Evolutionary conservation across 2,888 invertebrate species (phyloP), one percentile per base, ranked within the genome.

Genomic region (Dyspetes luteomarginatus): DNA sequence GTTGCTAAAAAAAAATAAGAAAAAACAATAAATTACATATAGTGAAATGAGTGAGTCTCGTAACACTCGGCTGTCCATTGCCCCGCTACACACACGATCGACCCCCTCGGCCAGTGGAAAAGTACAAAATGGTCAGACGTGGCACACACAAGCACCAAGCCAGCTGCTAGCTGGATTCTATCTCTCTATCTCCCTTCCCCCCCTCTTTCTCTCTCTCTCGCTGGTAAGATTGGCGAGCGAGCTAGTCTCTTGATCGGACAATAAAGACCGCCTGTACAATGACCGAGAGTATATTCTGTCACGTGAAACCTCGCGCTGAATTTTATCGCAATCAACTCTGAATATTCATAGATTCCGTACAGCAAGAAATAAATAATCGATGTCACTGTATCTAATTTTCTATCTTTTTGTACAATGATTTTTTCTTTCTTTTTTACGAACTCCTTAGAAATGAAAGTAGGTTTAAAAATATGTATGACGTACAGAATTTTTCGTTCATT

Each of bases 111-210:
- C 71, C 78, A 83, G 83, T 83, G 83, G 83, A 83, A 83, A 83
- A 83, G 77, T 83, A 83, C 83, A 68, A 65, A 74, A 82, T 83
- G 81, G 78, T 76, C 76, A 72, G 79, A 72, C 76, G 24, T 65
- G 43, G 65, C 45, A 58, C 28, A 45, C 41, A 71, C 67, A 58
- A 69, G 50, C 48, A 60, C 52, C 55, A 41, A 30, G 55, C 58
- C 76, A 78, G 81, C 76, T 78, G 82, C 75, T 50, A 9, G 48
- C 36, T 71, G 67, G 71, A 69, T 82, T 75, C 77, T 78, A 62
- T 81, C 45, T 60, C 67, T 26, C 36, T 43, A 22, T 64, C 28
- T 74, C 43, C 26, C 50, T 67, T n/a, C 56, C 28, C 60, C 30
- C 65, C 36, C 58, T 72, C 62, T 73, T 19, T 55, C 65, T 26